These are phyloP conservation scores for Protomyctophum bolini DNA, from an alignment of 2,113 vertebrate species.

Conservation along the genomic window DNA sequence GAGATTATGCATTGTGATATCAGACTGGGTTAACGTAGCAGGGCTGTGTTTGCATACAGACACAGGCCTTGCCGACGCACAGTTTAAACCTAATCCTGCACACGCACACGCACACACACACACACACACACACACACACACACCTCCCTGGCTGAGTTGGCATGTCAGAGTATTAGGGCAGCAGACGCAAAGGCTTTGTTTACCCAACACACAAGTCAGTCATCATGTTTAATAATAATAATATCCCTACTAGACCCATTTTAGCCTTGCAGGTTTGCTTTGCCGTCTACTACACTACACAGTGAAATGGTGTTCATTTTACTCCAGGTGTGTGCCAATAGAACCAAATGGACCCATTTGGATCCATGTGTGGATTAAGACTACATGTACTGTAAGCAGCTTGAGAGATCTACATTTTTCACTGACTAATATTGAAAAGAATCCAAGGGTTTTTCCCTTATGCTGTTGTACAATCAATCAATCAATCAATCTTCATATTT, in stretches of 20 bases:
- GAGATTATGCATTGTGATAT: slow-evolving; percentile 82
- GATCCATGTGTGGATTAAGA: no score
- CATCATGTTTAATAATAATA: slow-evolving; percentile 45
- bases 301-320: no score
- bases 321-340: no score
- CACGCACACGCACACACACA: no score
- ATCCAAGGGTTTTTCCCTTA: no score
- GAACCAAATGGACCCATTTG: no score
- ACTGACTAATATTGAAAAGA: no score
- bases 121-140: slow-evolving; percentile 24
- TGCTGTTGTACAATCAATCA: no score
- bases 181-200: slow-evolving; percentile 72
- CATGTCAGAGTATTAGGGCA: slow-evolving; percentile 71
- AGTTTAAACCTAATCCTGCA: slow-evolving; percentile 63
- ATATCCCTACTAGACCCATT: slow-evolving; percentile 41
- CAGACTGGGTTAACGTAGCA: slow-evolving; percentile 68
- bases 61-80: slow-evolving; percentile 22
- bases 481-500: not conserved
- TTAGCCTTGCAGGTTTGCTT: not conserved
- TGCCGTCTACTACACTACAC: no score
- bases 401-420: not conserved
- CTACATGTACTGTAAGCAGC: slow-evolving; percentile 21
- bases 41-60: slow-evolving; percentile 68
- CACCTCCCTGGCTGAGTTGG: slow-evolving; percentile 70
- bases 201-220: slow-evolving; percentile 61